Conservation (phyloP, 2,113 vertebrate genomes). For the Proterorhinus semilunaris region DNA sequence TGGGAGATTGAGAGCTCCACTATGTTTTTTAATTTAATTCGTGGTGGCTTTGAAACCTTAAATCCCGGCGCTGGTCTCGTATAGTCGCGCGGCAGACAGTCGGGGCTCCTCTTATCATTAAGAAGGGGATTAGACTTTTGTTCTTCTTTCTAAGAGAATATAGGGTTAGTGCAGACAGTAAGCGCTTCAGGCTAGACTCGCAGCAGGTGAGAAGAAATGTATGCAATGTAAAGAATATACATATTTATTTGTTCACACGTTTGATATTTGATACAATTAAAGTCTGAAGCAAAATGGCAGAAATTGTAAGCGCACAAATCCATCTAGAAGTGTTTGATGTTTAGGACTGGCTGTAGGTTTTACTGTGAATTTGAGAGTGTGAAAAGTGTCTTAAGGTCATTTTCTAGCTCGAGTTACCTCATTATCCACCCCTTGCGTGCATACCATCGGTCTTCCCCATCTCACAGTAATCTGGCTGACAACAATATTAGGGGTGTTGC, state of each 20-base stretch:
- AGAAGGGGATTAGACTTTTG: constrained; percentile 66
- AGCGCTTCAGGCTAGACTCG: constrained; percentile 60
- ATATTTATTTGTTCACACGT: no score
- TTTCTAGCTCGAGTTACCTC: constrained; percentile 48
- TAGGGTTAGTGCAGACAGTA: constrained; percentile 57
- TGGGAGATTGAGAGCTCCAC: constrained; percentile 42
- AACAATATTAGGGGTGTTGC: constrained; percentile 32
- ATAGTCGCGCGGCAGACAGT: constrained; percentile 63
- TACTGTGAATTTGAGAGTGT: not conserved
- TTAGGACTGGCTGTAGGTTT: not conserved
- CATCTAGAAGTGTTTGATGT: no score
- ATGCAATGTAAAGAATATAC: no score
- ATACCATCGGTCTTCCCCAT: constrained; percentile 13
- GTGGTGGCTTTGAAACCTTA: constrained; percentile 58
- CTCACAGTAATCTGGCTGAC: constrained; percentile 53
- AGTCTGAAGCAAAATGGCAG: no score
- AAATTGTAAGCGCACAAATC: no score
- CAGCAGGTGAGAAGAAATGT: not conserved
- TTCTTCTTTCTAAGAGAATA: constrained; percentile 53
- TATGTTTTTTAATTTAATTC: constrained; percentile 68
- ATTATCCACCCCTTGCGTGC: constrained; percentile 18
- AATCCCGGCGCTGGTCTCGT: constrained; percentile 49
- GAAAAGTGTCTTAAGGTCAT: constrained; percentile 8
- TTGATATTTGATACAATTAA: no score
- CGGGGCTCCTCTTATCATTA: constrained; percentile 66